Evolutionary conservation across 2,888 invertebrate species (phyloP).

Genomic region (Enchytraeus crypticus): DNA sequence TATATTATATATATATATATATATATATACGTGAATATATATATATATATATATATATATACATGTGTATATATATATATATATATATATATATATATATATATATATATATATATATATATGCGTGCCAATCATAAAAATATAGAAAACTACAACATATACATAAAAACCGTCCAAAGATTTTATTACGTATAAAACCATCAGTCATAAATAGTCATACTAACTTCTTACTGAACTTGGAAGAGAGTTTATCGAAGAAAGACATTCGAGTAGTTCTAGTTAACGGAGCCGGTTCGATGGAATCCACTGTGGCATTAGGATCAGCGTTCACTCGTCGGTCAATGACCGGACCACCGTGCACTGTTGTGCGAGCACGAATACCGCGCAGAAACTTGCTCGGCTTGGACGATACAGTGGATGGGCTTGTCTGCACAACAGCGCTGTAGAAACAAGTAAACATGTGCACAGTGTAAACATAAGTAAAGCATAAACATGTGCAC

Average conservation of each 20-base stretch:
- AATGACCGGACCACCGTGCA: slow-evolving; percentile 76
- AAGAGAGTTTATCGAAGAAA: slow-evolving; percentile 96
- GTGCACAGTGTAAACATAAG: too few species aligned
- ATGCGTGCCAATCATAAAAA: neutral
- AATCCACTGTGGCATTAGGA: slow-evolving; percentile 29
- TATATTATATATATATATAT: neutral
- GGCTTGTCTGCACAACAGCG: neutral
- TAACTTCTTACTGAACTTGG: slow-evolving; percentile 76
- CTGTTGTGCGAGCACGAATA: slow-evolving; percentile 88
- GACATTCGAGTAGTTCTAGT: slow-evolving; percentile 32
- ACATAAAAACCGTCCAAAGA: neutral
- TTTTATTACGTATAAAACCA: neutral
- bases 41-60: neutral
- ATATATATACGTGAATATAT: neutral
- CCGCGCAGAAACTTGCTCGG: slow-evolving; percentile 76
- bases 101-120: slow-evolving; percentile 1
- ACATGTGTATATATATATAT: slow-evolving; percentile 1
- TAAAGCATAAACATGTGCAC: too few species aligned
- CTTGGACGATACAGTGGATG: neutral
- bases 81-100: neutral
- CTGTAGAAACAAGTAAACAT: too few species aligned
- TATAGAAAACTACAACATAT: neutral
- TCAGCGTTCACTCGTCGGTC: slow-evolving; percentile 49
- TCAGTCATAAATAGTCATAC: too few species aligned
- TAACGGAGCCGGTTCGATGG: slow-evolving; percentile 51